Conservation (phyloP, 2,888 invertebrate species). For the Buathra laborator region DNA sequence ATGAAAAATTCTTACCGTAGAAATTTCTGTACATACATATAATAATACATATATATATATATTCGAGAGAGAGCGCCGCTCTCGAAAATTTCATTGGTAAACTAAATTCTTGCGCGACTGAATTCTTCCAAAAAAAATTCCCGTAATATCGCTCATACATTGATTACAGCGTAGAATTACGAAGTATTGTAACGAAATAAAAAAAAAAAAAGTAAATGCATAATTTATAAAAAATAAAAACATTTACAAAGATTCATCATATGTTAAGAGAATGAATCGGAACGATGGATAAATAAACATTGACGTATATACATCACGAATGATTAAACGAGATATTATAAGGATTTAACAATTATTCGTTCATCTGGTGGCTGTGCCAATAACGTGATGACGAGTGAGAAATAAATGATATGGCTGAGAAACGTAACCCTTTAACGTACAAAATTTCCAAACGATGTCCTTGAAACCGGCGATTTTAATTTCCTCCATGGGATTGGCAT, state of each 20-base stretch:
- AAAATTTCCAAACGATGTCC: constrained; percentile 74
- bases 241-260: not conserved
- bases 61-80: too few relatives aligned
- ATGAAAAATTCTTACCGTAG: not conserved
- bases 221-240: constrained; percentile 17
- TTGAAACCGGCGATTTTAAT: constrained; percentile 77
- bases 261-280: not conserved
- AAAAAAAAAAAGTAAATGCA: not conserved
- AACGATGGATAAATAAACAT: not conserved
- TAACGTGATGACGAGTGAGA: constrained; percentile 78
- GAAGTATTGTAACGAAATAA: not conserved
- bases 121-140: constrained; percentile 45
- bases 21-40: constrained; percentile 4
- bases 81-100: not conserved
- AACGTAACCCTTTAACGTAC: constrained; percentile 77
- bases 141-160: constrained; percentile 14
- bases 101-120: not conserved
- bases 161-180: not conserved
- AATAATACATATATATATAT: not conserved
- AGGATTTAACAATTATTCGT: not conserved
- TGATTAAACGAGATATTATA: not conserved
- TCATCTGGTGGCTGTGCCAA: constrained; percentile 79
- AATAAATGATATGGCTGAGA: constrained; percentile 77
- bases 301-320: constrained; percentile 8
- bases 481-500: constrained; percentile 74